Base-by-base conservation (phyloP, 2,797 vertebrate genomes). In the Microctenopoma lineatum region DNA sequence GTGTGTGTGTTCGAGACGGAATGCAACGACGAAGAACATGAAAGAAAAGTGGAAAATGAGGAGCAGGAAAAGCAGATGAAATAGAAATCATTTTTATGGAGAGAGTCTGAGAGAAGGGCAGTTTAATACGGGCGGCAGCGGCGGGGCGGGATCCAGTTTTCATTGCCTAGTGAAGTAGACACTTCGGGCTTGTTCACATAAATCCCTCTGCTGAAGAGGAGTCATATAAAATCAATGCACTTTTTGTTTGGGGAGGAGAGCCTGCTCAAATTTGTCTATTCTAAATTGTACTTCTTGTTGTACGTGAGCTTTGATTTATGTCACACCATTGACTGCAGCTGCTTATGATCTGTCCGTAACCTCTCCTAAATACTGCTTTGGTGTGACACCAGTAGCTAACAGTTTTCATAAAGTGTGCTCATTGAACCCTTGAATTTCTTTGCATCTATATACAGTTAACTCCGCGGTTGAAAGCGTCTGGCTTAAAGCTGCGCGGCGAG, bases 141-240 rank as follows among this genome's bases (percentile, higher is more conserved):
- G 64, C 26, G 25, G 53, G 32, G 66, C 7, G 62, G 62, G 32
- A 53, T 86, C 71, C 68, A 58, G 71, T 81, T 86, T 77, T 80
- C 73, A 83, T 74, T 75, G 79, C 77, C 45, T 52, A 25, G 76
- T 87, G 80, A 74, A 90, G 85, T 74, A 86, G 78, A 77, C 84
- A 83, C 85, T 89, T 73, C 79, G 14, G 58, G 69, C 86, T 88
- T 68, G 83, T 86, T 85, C 78, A 83, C 83, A 89, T 81, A 85
- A 85, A 84, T 80, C 80, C 71, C 70, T 68, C 67, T 4, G 69
- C 75, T 87, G 80, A 85, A 85, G 80, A 83, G 79, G 75, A 85
- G 73, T 84, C 83, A 77, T 70, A 72, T 67, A 73, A 89, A 87
- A 88, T 89, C 87, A 87, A 88, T 87, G 82, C 74, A 42, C 81